Base-by-base conservation (phyloP, 2,797 vertebrate species). In the Basileuterus tristriatus region DNA sequence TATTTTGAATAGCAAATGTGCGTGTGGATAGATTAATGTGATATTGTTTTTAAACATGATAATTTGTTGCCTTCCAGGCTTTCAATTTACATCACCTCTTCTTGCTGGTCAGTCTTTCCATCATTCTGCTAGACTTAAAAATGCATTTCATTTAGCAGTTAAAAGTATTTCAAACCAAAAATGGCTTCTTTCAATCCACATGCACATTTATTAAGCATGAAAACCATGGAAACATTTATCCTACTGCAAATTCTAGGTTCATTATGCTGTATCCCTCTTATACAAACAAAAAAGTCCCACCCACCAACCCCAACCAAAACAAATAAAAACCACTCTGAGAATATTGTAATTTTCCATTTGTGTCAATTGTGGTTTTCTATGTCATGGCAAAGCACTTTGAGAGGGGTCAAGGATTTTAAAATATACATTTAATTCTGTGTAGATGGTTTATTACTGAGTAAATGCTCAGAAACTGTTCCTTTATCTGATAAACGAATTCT, bases 81-180 rank as follows among this genome's bases (percentile, higher is more conserved):
- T 67, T 44, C 26, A 15, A 58, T 8, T 65, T 58, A 32, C 0
- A 0, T 43, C 17, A 18, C 21, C 9, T 65, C 20, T 49, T 26
- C 59, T 36, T 65, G 43, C 32, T 65, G 17, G 14, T 65, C 32
- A 49, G 21, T 58, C 17, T 49, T 74, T 56, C 36, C 5, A 3
- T 58, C 43, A 18, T 58, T 59, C 26, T 81, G 26, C 53, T 69
- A 43, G 32, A 30, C 32, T 50, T 59, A 36, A 59, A 81, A 69
- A 50, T 62, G 12, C 22, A 32, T 50, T 65, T 58, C 9, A 41
- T 50, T 43, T 50, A 59, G 16, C 52, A 43, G 32, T 67, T 67
- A 15, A 27, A 74, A 43, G 15, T 43, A 27, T 43, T 75, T 50
- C 3, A 43, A 59, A 37, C 43, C 0, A 50, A 32, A 65, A 50